phyloP scores from a whole-genome alignment of 2,113 vertebrate species.

The Trogon melanurus region DNA sequence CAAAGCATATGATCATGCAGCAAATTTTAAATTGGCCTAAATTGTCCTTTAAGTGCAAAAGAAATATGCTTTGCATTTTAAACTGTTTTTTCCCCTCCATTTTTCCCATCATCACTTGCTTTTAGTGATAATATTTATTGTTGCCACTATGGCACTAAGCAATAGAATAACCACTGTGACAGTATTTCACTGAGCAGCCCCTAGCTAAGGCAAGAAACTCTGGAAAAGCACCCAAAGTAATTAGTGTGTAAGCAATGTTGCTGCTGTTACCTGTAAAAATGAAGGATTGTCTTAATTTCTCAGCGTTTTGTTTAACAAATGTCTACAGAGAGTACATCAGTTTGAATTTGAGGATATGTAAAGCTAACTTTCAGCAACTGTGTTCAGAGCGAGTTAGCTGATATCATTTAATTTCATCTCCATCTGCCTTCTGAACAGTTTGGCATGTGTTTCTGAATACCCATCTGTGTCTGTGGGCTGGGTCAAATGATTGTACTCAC shows the following conservation, averaged over 20 bases:
- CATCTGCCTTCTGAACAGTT: slow-evolving; percentile 55
- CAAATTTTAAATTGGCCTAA: background rate
- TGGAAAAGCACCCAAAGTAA: background rate
- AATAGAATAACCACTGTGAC: background rate
- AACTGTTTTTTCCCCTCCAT: background rate
- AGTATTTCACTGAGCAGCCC: background rate
- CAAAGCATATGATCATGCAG: background rate
- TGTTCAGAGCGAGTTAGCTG: slow-evolving; percentile 5
- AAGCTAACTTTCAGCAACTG: background rate
- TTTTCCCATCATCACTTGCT: background rate
- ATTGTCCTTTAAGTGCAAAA: background rate
- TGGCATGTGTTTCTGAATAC: slow-evolving; percentile 35
- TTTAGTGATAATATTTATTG: background rate
- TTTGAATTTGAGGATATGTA: background rate
- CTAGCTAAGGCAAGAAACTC: background rate
- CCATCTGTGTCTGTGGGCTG: slow-evolving; percentile 65
- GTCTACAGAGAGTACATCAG: background rate
- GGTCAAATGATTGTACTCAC: slow-evolving; percentile 59
- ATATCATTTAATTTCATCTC: slow-evolving; percentile 56
- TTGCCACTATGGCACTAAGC: background rate
- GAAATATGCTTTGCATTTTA: background rate
- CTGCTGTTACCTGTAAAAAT: background rate
- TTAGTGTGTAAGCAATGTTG: background rate
- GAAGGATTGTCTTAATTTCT: background rate
- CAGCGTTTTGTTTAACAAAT: background rate